These are phyloP conservation scores for Brachionus rotundiformis DNA, from an alignment of 1,140 invertebrate species.

Conservation along the genomic window DNA sequence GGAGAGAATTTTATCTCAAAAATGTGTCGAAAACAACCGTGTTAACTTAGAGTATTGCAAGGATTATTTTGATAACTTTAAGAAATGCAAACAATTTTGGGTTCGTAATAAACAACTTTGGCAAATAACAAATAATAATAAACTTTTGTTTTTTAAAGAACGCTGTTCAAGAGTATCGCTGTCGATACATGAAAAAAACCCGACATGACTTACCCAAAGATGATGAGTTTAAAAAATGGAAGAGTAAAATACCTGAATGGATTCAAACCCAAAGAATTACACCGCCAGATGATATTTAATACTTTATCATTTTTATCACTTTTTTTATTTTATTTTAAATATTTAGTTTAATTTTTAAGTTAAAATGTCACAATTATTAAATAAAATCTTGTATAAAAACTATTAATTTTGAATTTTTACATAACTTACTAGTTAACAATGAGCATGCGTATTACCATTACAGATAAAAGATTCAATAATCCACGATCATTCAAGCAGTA, in stretches of 20 bases:
- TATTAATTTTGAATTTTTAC: not conserved
- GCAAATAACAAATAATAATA: not conserved
- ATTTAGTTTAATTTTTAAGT: not conserved
- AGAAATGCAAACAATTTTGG: conserved; percentile 51
- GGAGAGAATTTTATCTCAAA: conserved; percentile 40
- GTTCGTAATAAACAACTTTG: conserved; percentile 15
- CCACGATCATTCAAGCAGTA: not conserved
- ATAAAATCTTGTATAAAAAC: conserved; percentile 40
- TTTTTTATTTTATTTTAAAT: conserved; percentile 13
- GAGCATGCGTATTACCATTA: not conserved
- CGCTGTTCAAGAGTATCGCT: conserved; percentile 49
- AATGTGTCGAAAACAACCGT: conserved; percentile 40
- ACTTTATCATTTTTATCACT: not conserved
- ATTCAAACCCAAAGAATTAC: conserved; percentile 37
- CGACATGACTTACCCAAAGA: conserved; percentile 49
- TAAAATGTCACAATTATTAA: conserved; percentile 26
- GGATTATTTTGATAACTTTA: conserved; percentile 52
- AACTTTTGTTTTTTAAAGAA: conserved; percentile 30
- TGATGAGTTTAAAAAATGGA: conserved; percentile 49
- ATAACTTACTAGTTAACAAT: not conserved
- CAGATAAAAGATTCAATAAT: not conserved
- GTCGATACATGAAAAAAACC: conserved; percentile 36
- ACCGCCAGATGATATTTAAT: conserved; percentile 51
- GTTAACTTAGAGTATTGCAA: conserved; percentile 22
- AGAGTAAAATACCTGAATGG: conserved; percentile 47